phyloP scores from a whole-genome alignment of 2,888 invertebrate species.

The Tachina fera region DNA sequence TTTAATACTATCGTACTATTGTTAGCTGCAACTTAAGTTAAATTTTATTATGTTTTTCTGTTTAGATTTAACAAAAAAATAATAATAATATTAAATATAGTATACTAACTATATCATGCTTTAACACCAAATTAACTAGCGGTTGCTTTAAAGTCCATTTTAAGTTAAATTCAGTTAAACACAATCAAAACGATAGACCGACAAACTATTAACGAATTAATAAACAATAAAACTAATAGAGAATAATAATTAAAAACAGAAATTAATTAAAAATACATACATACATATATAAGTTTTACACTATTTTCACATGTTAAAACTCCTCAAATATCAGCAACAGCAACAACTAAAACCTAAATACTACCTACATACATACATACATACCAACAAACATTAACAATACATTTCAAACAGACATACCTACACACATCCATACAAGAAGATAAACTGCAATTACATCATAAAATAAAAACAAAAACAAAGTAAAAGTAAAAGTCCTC shows the following conservation, averaged over 20 bases:
- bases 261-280: neutral
- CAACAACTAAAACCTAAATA: conserved; percentile 3
- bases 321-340: conserved; percentile 28
- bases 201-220: conserved; percentile 60
- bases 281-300: conserved; percentile 46
- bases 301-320: conserved; percentile 39
- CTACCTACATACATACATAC: neutral
- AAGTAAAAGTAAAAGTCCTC: conserved; percentile 63
- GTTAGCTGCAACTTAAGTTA: neutral
- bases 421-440: conserved; percentile 48
- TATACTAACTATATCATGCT: conserved; percentile 60
- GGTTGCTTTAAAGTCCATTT: conserved; percentile 65
- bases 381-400: conserved; percentile 26
- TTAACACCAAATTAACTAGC: conserved; percentile 70
- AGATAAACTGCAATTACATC: conserved; percentile 64
- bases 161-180: conserved; percentile 55
- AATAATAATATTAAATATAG: conserved; percentile 7
- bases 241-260: conserved; percentile 28
- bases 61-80: conserved; percentile 50
- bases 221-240: conserved; percentile 50
- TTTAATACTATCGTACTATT: no score
- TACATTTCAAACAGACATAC: conserved; percentile 42
- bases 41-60: conserved; percentile 55
- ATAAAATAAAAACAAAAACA: conserved; percentile 58
- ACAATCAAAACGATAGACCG: conserved; percentile 67